Evolutionary conservation across 2,888 invertebrate species (phyloP).

Genomic region (Imbricaverruca yamaguchii): DNA sequence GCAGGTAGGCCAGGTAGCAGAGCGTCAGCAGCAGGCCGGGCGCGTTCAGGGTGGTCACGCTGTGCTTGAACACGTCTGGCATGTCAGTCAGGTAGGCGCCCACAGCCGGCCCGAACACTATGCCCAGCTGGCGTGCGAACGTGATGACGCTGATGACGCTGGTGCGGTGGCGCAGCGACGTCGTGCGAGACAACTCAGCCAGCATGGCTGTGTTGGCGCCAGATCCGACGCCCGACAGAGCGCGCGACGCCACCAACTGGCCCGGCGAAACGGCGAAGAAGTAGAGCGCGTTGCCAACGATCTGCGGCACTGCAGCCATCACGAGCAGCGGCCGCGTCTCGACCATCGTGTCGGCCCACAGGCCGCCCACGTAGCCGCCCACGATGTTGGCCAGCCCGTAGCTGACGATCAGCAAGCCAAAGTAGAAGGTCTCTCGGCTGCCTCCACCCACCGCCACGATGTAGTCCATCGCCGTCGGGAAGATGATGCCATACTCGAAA

Average conservation of each 20-base stretch:
- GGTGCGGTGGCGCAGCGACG: not conserved
- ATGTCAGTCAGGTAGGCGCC: not conserved
- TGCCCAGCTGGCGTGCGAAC: not conserved
- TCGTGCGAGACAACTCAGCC: slow-evolving; percentile 4
- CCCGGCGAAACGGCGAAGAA: not conserved
- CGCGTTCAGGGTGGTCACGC: not conserved
- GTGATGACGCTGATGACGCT: not conserved
- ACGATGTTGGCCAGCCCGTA: not conserved
- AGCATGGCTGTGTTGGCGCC: not conserved
- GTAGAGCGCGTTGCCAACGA: not conserved
- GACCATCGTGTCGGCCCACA: not conserved
- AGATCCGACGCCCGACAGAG: not conserved
- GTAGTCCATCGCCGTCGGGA: slow-evolving; percentile 5
- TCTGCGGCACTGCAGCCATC: not conserved
- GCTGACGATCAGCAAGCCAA: not conserved
- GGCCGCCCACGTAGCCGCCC: slow-evolving; percentile 1
- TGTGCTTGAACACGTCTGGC: not conserved
- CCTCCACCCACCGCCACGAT: not conserved
- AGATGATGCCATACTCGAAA: slow-evolving; percentile 12
- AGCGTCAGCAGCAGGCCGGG: not conserved
- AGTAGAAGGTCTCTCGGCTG: not conserved
- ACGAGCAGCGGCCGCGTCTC: slow-evolving; percentile 8
- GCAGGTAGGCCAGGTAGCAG: not conserved
- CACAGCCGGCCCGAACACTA: not conserved
- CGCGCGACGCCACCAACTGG: not conserved